Evolutionary conservation across 2,888 invertebrate genomes (phyloP).

Genomic region (Thereva nobilitata): DNA sequence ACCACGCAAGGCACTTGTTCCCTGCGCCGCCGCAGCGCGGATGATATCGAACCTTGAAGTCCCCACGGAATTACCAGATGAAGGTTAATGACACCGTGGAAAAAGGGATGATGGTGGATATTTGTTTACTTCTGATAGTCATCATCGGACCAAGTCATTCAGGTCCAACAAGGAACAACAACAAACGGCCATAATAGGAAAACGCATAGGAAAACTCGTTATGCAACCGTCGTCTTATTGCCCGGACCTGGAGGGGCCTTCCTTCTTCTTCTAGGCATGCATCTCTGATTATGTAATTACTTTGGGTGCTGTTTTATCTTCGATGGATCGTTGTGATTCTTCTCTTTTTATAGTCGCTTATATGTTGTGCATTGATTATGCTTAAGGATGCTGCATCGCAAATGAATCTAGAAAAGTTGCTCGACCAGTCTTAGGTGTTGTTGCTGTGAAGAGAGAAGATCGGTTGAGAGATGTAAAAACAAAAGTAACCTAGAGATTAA

Average conservation of each 20-base stretch:
- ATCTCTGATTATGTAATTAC: slow-evolving; percentile 38
- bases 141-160: slow-evolving; percentile 22
- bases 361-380: neutral
- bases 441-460: neutral
- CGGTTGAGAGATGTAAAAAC: neutral
- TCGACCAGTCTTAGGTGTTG: neutral
- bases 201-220: slow-evolving; percentile 37
- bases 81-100: slow-evolving; percentile 36
- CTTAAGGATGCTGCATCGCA: slow-evolving; percentile 14
- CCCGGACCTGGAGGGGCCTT: neutral
- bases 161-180: slow-evolving; percentile 1
- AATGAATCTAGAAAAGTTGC: too few species aligned
- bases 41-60: slow-evolving; percentile 22
- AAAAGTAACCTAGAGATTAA: neutral
- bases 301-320: slow-evolving; percentile 14
- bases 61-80: slow-evolving; percentile 8
- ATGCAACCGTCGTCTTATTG: slow-evolving; percentile 32
- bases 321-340: slow-evolving; percentile 11
- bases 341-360: neutral
- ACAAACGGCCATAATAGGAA: slow-evolving; percentile 29
- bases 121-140: slow-evolving; percentile 33
- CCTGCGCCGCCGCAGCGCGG: neutral
- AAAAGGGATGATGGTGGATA: slow-evolving; percentile 25
- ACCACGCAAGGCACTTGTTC: slow-evolving; percentile 20
- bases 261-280: slow-evolving; percentile 5